Base-by-base conservation (phyloP, 2,113 vertebrate genomes). In the Lagopus leucura region DNA sequence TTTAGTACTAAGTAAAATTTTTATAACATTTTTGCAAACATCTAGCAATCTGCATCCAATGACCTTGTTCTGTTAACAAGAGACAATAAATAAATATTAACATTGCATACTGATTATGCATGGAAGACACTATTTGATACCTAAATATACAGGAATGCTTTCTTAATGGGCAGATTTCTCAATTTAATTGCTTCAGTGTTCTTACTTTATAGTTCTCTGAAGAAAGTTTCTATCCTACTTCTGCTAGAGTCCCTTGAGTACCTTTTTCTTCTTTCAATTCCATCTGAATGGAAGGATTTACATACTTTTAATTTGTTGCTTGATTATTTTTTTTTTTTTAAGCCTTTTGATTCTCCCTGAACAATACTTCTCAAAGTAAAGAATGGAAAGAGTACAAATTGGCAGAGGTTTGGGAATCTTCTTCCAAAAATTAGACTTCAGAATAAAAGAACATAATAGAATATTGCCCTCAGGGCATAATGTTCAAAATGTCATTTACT, bases 401-500 rank as follows among this genome's bases (percentile, higher is more conserved):
- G 89, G 82, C 92, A 94, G 48, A 93, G 60, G 18, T 85, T 77
- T 92, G n/a, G 45, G 61, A 71, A 85, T 91, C 48, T 88, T 94
- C 50, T 94, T 95, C 88, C 72, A 90, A 96, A 93, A 94, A 92
- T 14, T 66, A 14, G 57, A 69, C 64, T 96, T 94, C 61, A 57
- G 72, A 95, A 80, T 89, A 90, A 66, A 52, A 94, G 34, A 91
- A 73, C 77, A 88, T 60, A 89, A 92, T 86, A 28, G 6, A 89
- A 71, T 90, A 78, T 82, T n/a, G 96, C 71, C 91, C 94, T 84
- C 57, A 96, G 94, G 86, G 94, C 84, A 85, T 20, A 89, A 89
- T 74, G 72, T 70, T 95, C 92, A 90, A 87, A 94, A 95, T 66
- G 95, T 94, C 73, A 71, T 94, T 96, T 96, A 88, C 76, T 84